These are phyloP conservation scores for Cerceris rybyensis DNA, from an alignment of 2,888 invertebrate genomes.

Conservation along the genomic window DNA sequence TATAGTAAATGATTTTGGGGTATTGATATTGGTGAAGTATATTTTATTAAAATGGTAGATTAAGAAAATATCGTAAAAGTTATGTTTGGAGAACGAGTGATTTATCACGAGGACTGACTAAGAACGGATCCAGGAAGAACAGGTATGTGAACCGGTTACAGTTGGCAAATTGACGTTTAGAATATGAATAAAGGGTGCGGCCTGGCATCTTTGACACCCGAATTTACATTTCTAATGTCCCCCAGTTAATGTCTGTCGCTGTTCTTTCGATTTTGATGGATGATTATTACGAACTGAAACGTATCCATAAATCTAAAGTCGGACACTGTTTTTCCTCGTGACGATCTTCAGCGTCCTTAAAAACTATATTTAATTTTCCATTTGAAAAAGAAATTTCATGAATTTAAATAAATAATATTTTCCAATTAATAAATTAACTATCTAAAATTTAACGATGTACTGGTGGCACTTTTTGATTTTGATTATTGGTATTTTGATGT, in stretches of 20 bases:
- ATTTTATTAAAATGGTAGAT: neutral
- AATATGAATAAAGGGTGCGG: conserved; percentile 61
- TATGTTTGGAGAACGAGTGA: neutral
- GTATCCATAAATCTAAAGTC: neutral
- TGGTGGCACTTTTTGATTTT: no score
- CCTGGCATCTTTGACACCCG: conserved; percentile 27
- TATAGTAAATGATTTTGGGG: no score
- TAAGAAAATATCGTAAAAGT: neutral
- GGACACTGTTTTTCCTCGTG: neutral
- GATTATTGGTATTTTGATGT: no score
- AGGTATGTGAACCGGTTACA: conserved; percentile 56
- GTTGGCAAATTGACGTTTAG: conserved; percentile 40
- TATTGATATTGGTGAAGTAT: no score
- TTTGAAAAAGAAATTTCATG: no score
- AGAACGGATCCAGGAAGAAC: conserved; percentile 6
- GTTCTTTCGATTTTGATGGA: conserved; percentile 26
- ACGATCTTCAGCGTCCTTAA: neutral
- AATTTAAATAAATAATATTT: no score
- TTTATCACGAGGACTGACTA: conserved; percentile 14
- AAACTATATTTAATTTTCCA: neutral
- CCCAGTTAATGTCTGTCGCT: conserved; percentile 5
- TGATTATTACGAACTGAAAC: conserved; percentile 4
- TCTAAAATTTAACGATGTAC: no score
- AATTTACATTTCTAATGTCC: conserved; percentile 63
- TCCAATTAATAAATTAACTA: no score